Conservation (phyloP, 1,140 invertebrate genomes). For the Drosophila pseudoobscura region DNA sequence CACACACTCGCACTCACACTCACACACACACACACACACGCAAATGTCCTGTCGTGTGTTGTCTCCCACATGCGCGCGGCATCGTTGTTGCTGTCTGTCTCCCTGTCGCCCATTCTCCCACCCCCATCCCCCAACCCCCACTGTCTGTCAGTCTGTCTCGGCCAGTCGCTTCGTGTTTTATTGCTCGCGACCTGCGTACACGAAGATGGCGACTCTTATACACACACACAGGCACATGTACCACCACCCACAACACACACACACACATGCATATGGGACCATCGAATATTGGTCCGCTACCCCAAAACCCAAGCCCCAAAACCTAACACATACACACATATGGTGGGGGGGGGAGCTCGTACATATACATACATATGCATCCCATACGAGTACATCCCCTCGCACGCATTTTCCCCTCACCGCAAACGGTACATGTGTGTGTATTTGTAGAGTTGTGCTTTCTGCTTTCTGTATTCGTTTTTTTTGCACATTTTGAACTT, state of each 20-base stretch:
- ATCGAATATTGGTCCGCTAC: constrained; percentile 32
- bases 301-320: constrained; percentile 17
- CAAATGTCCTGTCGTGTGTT: constrained; percentile 42
- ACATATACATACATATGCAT: constrained; percentile 11
- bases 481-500: constrained; percentile 53
- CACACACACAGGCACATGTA: constrained; percentile 9
- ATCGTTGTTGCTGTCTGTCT: constrained; percentile 29
- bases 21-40: constrained; percentile 44
- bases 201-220: constrained; percentile 49
- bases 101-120: too few species aligned
- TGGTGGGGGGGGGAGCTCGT: constrained; percentile 5
- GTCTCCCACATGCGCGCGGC: constrained; percentile 46
- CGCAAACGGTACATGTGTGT: constrained; percentile 1
- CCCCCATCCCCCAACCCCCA: not conserved
- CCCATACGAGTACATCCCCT: not conserved
- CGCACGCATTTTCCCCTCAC: constrained; percentile 18
- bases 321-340: constrained; percentile 24
- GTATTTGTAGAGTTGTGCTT: constrained; percentile 40
- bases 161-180: constrained; percentile 72
- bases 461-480: constrained; percentile 29
- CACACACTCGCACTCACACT: not conserved
- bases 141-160: constrained; percentile 31
- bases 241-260: constrained; percentile 2
- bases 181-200: constrained; percentile 78
- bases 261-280: not conserved